These are phyloP conservation scores for Coptodon rendalli DNA, from an alignment of 2,113 vertebrate genomes.

Conservation along the genomic window DNA sequence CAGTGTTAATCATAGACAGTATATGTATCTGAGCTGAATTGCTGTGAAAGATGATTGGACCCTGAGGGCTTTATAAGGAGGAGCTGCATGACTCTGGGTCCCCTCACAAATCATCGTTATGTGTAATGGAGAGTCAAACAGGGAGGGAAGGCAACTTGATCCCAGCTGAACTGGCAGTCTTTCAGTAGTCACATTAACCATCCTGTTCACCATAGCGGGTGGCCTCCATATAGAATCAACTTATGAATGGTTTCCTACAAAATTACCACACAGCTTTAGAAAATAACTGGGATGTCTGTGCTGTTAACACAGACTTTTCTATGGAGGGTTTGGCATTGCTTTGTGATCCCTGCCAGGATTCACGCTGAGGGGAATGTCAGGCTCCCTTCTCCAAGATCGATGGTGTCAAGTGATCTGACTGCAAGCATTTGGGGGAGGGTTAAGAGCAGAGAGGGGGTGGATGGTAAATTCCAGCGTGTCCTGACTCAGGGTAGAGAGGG, in stretches of 20 bases:
- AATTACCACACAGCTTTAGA: slow-evolving; percentile 8
- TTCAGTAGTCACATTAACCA: background rate
- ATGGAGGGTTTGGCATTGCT: slow-evolving; percentile 10
- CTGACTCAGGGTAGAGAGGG: background rate
- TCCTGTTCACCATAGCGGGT: background rate
- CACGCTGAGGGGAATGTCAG: slow-evolving; percentile 22
- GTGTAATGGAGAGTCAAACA: slow-evolving; percentile 34
- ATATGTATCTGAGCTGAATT: background rate
- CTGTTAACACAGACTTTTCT: slow-evolving; percentile 39
- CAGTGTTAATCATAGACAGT: slow-evolving; percentile 12
- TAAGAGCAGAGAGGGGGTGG: background rate
- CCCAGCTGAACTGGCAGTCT: background rate
- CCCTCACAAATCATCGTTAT: slow-evolving; percentile 36
- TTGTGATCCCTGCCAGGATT: background rate
- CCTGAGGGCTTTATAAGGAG: slow-evolving; percentile 26
- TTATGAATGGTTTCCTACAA: slow-evolving; percentile 39
- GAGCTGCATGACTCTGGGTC: background rate
- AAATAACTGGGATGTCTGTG: slow-evolving; percentile 30
- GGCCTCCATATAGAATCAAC: background rate
- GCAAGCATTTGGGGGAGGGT: slow-evolving; percentile 1
- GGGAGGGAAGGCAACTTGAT: slow-evolving; percentile 43
- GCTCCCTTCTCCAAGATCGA: slow-evolving; percentile 52
- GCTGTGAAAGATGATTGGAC: slow-evolving; percentile 10
- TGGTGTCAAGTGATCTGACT: slow-evolving; percentile 55
- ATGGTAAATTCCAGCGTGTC: slow-evolving; percentile 50